These are phyloP conservation scores for Cariama cristata DNA, from an alignment of 2,113 vertebrate species.

Conservation along the genomic window DNA sequence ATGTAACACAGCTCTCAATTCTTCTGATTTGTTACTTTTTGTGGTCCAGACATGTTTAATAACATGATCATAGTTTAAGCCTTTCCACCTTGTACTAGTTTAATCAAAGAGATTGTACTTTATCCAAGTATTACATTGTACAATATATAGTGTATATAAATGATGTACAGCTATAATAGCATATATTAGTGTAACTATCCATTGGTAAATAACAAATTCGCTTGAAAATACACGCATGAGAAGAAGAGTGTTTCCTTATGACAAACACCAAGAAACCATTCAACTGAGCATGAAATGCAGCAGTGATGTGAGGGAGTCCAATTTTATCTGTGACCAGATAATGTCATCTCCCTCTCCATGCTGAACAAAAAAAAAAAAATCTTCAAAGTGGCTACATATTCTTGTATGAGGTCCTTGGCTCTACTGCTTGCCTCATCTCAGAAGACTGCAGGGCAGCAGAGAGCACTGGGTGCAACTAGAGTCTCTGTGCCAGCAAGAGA, in stretches of 20 bases:
- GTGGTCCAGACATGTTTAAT: background rate
- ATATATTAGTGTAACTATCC: background rate
- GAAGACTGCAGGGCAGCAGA: background rate
- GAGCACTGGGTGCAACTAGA: background rate
- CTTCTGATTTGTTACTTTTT: background rate
- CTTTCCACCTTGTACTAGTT: background rate
- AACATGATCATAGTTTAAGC: background rate
- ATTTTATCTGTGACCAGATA: background rate
- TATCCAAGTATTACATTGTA: background rate
- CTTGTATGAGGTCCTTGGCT: background rate
- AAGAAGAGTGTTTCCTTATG: background rate
- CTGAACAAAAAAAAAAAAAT: background rate
- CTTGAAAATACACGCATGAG: background rate
- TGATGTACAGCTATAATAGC: background rate
- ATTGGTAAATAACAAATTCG: background rate
- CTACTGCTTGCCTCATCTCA: background rate
- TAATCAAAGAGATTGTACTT: background rate
- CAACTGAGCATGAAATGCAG: background rate
- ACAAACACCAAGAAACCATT: background rate
- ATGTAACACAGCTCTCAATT: background rate
- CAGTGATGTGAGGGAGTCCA: background rate
- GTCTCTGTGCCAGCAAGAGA: background rate
- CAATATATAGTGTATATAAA: background rate
- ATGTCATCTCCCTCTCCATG: background rate
- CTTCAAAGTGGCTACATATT: background rate